Base-by-base conservation (phyloP, 2,797 vertebrate genomes). In the Phoeniculus purpureus region DNA sequence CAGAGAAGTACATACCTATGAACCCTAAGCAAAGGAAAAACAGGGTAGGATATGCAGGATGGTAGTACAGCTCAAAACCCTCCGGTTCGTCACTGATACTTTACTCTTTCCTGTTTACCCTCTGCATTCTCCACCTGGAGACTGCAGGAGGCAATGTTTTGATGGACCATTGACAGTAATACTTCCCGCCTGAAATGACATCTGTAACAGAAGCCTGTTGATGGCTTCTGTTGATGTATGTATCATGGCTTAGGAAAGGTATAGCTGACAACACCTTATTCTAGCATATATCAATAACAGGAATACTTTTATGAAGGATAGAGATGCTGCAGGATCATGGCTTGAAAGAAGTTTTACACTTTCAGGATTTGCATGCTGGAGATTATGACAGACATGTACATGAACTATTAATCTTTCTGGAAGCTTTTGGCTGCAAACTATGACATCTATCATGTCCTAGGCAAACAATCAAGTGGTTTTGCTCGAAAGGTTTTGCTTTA, bases 401-500 rank as follows among this genome's bases (percentile, higher is more conserved):
- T 62, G 26, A 76, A 34, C 27, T 94, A 92, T 90, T 88, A 81
- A 82, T 11, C 29, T 22, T 76, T 91, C 68, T 66, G 56, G 71
- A 59, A 87, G 50, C 21, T 87, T 74, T 50, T 54, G 25, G n/a
- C n/a, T 84, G 43, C 31, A 40, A 90, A 54, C 54, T 37, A 26
- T 40, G 80, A 87, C 50, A 84, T 40, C 50, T 91, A 84, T 85
- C 34, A 81, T 76, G 40, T 92, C 65, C 56, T 47, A 31, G 52
- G 32, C 5, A 89, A 93, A 70, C 31, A 79, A 27, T 73, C 8
- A 40, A 75, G 15, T 5, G 37, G 56, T 94, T 85, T 87, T 43
- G 58, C 79, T 67, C 89, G 89, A 89, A 90, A 74, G 54, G 12
- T 56, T 85, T 90, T 82, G 3, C 34, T 81, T 91, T 56, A 27